Conservation (phyloP, 2,888 invertebrate species). For the Synergus gifuensis region DNA sequence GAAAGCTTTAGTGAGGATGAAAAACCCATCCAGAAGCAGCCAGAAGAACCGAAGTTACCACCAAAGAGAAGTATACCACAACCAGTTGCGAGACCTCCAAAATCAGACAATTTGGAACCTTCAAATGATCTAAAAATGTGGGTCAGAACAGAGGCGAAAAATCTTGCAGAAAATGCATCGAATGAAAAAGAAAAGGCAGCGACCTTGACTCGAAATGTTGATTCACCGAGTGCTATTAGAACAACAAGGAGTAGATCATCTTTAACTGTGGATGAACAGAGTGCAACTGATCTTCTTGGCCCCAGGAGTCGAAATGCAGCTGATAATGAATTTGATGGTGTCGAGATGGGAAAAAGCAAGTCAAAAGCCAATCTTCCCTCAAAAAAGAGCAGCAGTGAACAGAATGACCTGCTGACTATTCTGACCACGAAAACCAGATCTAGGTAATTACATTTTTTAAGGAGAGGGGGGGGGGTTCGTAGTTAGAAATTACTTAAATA, state of each 20-base stretch:
- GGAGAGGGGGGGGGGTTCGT: no score
- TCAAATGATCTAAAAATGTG: conserved; percentile 72
- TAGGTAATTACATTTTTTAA: conserved; percentile 45
- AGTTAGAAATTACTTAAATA: no score
- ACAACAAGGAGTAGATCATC: conserved; percentile 32
- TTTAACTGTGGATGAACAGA: conserved; percentile 45
- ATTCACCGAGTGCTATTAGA: conserved; percentile 7
- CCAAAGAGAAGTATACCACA: conserved; percentile 79
- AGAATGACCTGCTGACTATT: conserved; percentile 69
- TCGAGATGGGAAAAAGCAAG: conserved; percentile 42
- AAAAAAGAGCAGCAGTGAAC: conserved; percentile 58
- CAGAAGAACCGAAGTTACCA: conserved; percentile 78
- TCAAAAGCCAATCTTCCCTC: conserved; percentile 41
- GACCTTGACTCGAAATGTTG: conserved; percentile 21
- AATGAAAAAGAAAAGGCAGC: conserved; percentile 26
- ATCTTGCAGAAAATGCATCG: conserved; percentile 52
- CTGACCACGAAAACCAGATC: conserved; percentile 71
- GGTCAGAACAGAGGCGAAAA: conserved; percentile 69
- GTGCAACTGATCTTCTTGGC: conserved; percentile 35
- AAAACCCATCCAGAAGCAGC: conserved; percentile 76
- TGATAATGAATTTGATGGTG: conserved; percentile 8
- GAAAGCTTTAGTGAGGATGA: conserved; percentile 77
- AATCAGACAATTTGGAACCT: conserved; percentile 67
- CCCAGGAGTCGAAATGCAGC: conserved; percentile 36
- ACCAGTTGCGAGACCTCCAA: conserved; percentile 78